These are phyloP conservation scores for Cataglyphis rosenhaueri DNA, from an alignment of 2,888 invertebrate species.

Conservation along the genomic window DNA sequence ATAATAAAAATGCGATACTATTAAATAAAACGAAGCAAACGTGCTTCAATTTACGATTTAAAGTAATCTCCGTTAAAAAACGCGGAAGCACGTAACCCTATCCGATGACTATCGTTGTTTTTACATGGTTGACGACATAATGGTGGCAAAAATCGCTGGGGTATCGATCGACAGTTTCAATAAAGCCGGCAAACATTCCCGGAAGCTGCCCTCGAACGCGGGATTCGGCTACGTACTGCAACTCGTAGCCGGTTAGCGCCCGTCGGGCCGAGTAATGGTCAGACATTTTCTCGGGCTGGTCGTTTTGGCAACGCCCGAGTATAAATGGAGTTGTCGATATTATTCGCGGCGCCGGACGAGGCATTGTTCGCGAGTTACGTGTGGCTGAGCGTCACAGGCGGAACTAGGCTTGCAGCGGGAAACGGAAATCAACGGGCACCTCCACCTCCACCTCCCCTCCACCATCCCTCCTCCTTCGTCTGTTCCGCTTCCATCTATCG, in stretches of 20 bases:
- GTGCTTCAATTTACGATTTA: slow-evolving; percentile 37
- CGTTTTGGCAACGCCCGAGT: slow-evolving; percentile 62
- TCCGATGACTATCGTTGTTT: slow-evolving; percentile 31
- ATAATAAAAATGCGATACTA: slow-evolving; percentile 9
- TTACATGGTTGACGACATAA: slow-evolving; percentile 19
- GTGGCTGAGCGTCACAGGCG: slow-evolving; percentile 61
- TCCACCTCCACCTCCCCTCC: background rate
- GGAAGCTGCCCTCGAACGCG: slow-evolving; percentile 17
- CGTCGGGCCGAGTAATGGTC: slow-evolving; percentile 51
- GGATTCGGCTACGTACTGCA: slow-evolving; percentile 28
- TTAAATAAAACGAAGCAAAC: background rate
- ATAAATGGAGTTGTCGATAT: slow-evolving; percentile 73
- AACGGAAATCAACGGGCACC: slow-evolving; percentile 72
- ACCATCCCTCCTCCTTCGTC: slow-evolving; percentile 9
- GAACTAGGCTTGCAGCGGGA: slow-evolving; percentile 72
- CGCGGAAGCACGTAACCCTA: slow-evolving; percentile 21
- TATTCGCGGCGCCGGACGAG: slow-evolving; percentile 65
- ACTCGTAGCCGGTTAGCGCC: slow-evolving; percentile 38
- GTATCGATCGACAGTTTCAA: slow-evolving; percentile 51
- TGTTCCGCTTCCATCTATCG: slow-evolving; percentile 46
- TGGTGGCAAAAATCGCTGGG: slow-evolving; percentile 37
- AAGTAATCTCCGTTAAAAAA: slow-evolving; percentile 30
- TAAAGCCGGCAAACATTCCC: slow-evolving; percentile 44
- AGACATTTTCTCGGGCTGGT: slow-evolving; percentile 48
- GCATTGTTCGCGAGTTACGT: slow-evolving; percentile 65